Base-by-base conservation (phyloP, 2,888 invertebrate genomes). In the Tetranychus truncatus region DNA sequence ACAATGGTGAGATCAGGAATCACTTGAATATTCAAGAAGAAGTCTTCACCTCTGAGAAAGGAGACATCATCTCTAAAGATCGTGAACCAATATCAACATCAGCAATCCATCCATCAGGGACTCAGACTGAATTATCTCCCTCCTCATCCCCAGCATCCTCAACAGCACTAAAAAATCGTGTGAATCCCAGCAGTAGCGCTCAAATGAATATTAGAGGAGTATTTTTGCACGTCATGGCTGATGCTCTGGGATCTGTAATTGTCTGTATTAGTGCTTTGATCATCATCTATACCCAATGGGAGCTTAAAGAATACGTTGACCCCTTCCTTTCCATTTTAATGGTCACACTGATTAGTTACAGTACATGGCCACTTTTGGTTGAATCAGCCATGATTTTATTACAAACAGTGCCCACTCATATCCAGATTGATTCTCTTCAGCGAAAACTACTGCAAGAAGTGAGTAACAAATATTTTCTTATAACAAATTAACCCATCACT, bases 141-240 rank as follows among this genome's bases (percentile, higher is more conserved):
- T 34, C 34, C 34, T 3, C 34, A 34, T 34, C 34, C 34, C 3
- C 34, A 34, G 34, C 34, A 3, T 34, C 34, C 34, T 3, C 34
- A 5, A 34, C 34, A 34, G 34, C 34, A 34, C 5, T 5, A 3
- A 34, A 34, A 34, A 34, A 34, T 34, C 34, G 34, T 34, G 34
- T 34, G 4, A 34, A 34, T 34, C 34, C 1, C 34, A 34, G 34
- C 4, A 34, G 34, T 34, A 77, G 78, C 24, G 76, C 74, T 4
- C 92, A 95, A 82, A 89, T 99, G 90, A 99, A 99, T 82, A 99
- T 99, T 95, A 88, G 92, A 75, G 99, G 96, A n/a, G 97, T 97
- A n/a, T 99, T 97, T 83, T 86, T 99, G 75, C 99, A 99, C 82
- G 91, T 99, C 6, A 84, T 99, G 66, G 95, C 96, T 73, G 99